Evolutionary conservation across 2,797 vertebrate species (phyloP).

Genomic region (Rhinella marina): DNA sequence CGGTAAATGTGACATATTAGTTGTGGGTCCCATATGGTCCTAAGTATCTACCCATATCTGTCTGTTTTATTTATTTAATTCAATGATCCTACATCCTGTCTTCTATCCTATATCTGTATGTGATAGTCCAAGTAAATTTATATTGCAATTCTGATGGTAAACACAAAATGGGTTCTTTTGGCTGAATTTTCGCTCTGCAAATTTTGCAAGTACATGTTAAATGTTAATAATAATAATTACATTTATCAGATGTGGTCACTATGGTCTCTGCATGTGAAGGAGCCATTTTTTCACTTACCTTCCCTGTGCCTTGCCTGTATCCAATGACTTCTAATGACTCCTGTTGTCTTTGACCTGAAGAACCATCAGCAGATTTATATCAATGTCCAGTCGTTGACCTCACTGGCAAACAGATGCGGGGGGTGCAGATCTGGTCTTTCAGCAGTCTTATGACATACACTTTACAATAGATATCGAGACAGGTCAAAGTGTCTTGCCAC

Average conservation of each 20-base stretch:
- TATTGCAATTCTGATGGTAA: not conserved
- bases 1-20: no score
- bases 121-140: not conserved
- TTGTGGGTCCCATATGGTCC: not conserved
- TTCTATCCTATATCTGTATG: not conserved
- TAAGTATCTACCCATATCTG: not conserved
- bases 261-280: not conserved
- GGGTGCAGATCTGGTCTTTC: not conserved
- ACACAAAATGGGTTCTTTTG: not conserved
- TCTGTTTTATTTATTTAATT: not conserved
- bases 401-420: constrained; percentile 21
- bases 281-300: constrained; percentile 13
- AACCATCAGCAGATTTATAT: constrained; percentile 33
- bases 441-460: not conserved
- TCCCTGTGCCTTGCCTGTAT: not conserved
- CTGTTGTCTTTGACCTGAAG: not conserved
- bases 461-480: not conserved
- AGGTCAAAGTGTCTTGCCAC: constrained; percentile 3
- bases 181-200: no score
- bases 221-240: no score
- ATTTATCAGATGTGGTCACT: not conserved
- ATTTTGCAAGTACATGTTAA: no score
- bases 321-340: constrained; percentile 1
- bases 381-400: constrained; percentile 50
- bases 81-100: not conserved